A percentile compares a stretch with the other conserved stretches of the same genome.
phyloP scores from a whole-genome alignment of 2,888 invertebrate genomes.

The Dynastes maya region DNA sequence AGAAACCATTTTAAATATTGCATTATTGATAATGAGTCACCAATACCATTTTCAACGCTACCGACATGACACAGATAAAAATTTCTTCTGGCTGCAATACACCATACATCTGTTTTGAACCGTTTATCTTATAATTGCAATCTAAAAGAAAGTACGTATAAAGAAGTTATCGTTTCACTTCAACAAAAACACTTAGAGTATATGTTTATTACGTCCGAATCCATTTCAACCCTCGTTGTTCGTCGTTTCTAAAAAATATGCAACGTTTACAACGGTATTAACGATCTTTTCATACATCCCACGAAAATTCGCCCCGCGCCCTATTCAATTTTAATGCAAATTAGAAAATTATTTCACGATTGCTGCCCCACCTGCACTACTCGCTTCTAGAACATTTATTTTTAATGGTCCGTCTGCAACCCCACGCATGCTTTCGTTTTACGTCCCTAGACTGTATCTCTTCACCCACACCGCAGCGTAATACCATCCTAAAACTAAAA shows the following conservation, averaged over 20 bases:
- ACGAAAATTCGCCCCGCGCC: constrained; percentile 43
- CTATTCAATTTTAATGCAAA: constrained; percentile 50
- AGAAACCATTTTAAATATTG: no score
- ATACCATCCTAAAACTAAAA: constrained; percentile 54
- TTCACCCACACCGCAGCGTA: constrained; percentile 5
- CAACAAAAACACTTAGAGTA: background rate
- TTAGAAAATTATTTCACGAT: constrained; percentile 52
- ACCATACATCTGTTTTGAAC: no score
- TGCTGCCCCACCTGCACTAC: constrained; percentile 53
- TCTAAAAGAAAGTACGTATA: no score
- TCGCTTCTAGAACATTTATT: constrained; percentile 53
- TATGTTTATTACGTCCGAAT: background rate
- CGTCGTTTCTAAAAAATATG: background rate
- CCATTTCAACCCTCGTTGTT: background rate
- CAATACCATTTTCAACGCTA: no score
- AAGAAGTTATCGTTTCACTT: no score
- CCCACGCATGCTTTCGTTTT: background rate
- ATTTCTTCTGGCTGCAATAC: no score
- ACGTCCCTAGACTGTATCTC: background rate
- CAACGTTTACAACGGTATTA: constrained; percentile 26
- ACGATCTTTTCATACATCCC: constrained; percentile 51
- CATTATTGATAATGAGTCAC: no score
- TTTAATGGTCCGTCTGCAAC: constrained; percentile 49
- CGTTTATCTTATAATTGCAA: no score
- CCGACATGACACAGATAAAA: no score